Evolutionary conservation across 2,797 vertebrate species (phyloP), one percentile per base, ranked within the genome.

Genomic region (Varecia variegata): DNA sequence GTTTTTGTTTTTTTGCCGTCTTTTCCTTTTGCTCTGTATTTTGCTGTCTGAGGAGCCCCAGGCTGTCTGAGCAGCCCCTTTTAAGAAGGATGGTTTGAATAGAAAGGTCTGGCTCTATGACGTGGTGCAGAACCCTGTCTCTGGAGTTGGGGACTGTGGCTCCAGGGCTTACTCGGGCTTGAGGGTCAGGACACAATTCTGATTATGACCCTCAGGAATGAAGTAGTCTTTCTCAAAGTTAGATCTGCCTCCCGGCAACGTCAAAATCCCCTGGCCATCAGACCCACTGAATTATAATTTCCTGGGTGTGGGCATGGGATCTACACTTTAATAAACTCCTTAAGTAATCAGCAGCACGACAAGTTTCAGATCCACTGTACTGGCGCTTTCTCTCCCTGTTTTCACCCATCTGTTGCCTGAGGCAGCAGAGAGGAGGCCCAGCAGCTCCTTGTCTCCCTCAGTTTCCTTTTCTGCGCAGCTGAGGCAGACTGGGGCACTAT

Each of bases 51-150:
- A 40, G 40, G 17, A 87, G 54, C 27, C 90, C 60, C 47, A 0
- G 21, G 30, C 0, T 2, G 30, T 27, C 38, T 35, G 35, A 50
- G 35, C 27, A 77, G 43, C n/a, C 85, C 56, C 62, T 58, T 27
- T 43, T 73, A 83, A 89, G 45, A 97, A 79, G 7, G 35, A n/a
- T 43, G 30, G 9, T 94, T 81, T 65, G 35, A 54, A 15, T 1
- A 70, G 87, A 82, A 54, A 81, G 13, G 0, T 27, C 30, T 47
- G 86, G 38, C 27, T 71, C 3, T 18, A 5, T 27, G 47, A 30
- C 23, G 32, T 65, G n/a, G 76, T 20, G 8, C 74, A 45, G 20
- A 13, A 15, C 32, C 7, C 30, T 27, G 3, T 77, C 54, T 71
- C 54, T 54, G 14, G 62, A 21, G 20, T 32, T 71, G 76, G 58